Percentiles rank a stretch among this genome's conserved stretches.
Conservation (phyloP, 2,113 vertebrate genomes). For the Leucopsar rothschildi region DNA sequence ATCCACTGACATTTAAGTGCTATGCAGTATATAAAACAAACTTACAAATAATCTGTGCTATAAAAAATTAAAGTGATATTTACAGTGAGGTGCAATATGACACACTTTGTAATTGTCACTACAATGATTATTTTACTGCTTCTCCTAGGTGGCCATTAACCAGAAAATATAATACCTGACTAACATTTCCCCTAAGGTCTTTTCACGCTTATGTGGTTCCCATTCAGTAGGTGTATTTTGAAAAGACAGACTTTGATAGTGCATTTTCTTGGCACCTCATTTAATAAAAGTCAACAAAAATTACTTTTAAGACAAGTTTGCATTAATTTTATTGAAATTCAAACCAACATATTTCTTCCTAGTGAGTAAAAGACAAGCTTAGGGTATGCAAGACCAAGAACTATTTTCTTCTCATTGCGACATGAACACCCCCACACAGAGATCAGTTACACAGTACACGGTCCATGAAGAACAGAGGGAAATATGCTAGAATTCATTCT, state of each 20-base stretch:
- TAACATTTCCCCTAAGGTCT: not conserved
- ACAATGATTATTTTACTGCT: not conserved
- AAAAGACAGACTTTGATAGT: not conserved
- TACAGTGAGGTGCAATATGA: not conserved
- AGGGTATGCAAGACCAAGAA: not conserved
- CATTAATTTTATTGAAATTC: not conserved
- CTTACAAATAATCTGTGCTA: slow-evolving; percentile 23
- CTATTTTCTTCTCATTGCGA: not conserved
- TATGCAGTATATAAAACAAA: slow-evolving; percentile 20
- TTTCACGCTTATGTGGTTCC: not conserved
- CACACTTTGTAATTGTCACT: not conserved
- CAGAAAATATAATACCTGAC: slow-evolving; percentile 1
- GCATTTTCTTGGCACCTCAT: not conserved
- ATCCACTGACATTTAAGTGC: slow-evolving; percentile 38
- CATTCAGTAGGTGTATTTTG: not conserved
- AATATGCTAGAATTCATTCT: not conserved
- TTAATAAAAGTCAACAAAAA: not conserved
- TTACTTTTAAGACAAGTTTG: not conserved
- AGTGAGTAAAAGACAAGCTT: not conserved
- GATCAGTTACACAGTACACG: not conserved
- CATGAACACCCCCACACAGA: not conserved
- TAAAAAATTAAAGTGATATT: slow-evolving; percentile 38
- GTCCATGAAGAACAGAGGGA: not conserved
- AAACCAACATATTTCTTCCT: not conserved
- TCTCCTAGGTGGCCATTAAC: not conserved